Base-by-base conservation (phyloP, 2,888 invertebrate genomes). In the Mimumesa dahlbomi region DNA sequence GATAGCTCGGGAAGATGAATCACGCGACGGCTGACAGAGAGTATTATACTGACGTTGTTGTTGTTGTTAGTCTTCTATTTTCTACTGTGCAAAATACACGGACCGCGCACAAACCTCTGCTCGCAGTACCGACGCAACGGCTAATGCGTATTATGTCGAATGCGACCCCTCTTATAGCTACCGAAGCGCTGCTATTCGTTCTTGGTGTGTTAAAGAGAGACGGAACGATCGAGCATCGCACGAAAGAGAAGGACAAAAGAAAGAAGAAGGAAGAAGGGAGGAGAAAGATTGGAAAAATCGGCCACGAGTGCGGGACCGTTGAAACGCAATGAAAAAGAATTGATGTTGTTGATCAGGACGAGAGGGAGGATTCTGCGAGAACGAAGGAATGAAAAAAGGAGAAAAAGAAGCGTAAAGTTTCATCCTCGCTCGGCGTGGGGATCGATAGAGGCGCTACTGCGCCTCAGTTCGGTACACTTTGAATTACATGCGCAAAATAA, bases 121-220 rank as follows among this genome's bases (percentile, higher is more conserved):
- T 46, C 38, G 25, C 13, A 4, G 2, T 18, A 49, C 29, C 40
- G 52, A 52, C 50, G 45, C 52, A 46, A 66, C 54, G 46, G 53
- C 61, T 71, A 75, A 73, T 80, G 78, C 79, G 74, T 64, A 57
- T 61, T 66, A 53, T 62, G 38, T 38, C 66, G 22, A 18, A 29
- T 18, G 53, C 52, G 40, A 48, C 31, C 59, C 42, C 72, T 74
- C 80, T 79, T 82, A 82, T 82, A 77, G 63, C 62, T 53, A 50
- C 57, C 43, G 58, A 19, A 29, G 21, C 54, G 52, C 53, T 57
- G 34, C 58, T 29, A 19, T 9, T n/a, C 9, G 22, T 13, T 38
- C 53, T 13, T 14, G 16, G 22, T 9, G 1, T 2, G 19, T 14
- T 1, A 7, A 1, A 49, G 22, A 49, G 49, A 69, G 50, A 68